A percentile compares a stretch with the other conserved stretches of the same genome.
Conservation (phyloP, 2,888 invertebrate genomes). For the Acrocera orbiculus region DNA sequence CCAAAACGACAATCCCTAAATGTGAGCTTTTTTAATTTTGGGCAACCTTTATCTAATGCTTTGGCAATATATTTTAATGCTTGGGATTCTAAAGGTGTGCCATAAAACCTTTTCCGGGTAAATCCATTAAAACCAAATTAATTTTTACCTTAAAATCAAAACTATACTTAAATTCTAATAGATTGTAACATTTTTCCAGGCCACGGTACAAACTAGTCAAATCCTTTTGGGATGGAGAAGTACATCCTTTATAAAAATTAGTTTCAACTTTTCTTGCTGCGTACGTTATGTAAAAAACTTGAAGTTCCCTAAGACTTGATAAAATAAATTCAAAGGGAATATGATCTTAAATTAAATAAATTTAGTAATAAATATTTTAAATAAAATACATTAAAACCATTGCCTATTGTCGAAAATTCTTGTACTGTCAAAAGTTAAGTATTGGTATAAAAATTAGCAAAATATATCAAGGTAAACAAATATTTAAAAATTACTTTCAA, state of each 20-base stretch:
- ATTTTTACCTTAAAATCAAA: background rate
- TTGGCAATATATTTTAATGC: conserved; percentile 23
- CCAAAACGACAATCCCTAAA: conserved; percentile 24
- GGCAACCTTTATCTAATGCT: conserved; percentile 27
- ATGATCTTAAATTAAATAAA: conserved; percentile 23
- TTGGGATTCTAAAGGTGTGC: conserved; percentile 24
- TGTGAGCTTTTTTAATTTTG: conserved; percentile 20
- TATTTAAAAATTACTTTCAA: no score
- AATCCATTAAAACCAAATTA: no score
- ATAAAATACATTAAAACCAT: no score
- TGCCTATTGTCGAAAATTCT: no score
- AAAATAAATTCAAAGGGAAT: conserved; percentile 30
- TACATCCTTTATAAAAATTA: conserved; percentile 27
- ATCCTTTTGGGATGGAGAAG: conserved; percentile 24
- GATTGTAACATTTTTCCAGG: conserved; percentile 24
- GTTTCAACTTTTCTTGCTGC: conserved; percentile 26
- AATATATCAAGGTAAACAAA: no score
- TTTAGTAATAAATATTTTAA: no score
- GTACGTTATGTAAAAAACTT: conserved; percentile 24
- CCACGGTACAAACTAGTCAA: conserved; percentile 22
- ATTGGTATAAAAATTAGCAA: no score
- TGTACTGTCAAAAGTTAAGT: no score
- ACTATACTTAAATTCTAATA: conserved; percentile 23
- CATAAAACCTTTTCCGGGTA: conserved; percentile 28
- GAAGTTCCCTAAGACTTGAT: conserved; percentile 27